These are phyloP conservation scores for Sebastes diaconus DNA, from an alignment of 2,797 vertebrate genomes.

Conservation along the genomic window DNA sequence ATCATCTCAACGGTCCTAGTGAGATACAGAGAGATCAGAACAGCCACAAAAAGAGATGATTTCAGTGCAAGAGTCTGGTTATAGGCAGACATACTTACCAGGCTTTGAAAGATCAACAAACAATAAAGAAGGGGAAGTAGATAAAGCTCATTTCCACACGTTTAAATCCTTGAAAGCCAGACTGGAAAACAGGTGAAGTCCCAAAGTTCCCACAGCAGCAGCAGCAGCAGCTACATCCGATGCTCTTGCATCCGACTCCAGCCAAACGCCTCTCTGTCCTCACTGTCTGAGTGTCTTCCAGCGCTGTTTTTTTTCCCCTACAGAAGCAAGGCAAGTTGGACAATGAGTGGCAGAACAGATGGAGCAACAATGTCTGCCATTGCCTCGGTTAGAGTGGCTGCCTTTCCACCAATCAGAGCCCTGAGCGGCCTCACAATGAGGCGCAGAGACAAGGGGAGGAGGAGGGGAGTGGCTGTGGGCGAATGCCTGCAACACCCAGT, in stretches of 20 bases:
- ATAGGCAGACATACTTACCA: slow-evolving; percentile 48
- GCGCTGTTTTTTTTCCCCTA: not conserved
- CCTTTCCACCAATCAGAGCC: slow-evolving; percentile 68
- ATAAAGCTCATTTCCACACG: slow-evolving; percentile 37
- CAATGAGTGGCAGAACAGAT: slow-evolving; percentile 84
- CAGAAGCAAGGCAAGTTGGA: slow-evolving; percentile 68
- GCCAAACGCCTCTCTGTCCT: slow-evolving; percentile 10
- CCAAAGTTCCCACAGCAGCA: slow-evolving; percentile 2
- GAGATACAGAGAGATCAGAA: not conserved
- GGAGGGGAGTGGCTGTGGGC: slow-evolving; percentile 43
- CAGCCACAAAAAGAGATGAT: not conserved
- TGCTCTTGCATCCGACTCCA: slow-evolving; percentile 5
- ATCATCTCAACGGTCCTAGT: not conserved
- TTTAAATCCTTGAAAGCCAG: slow-evolving; percentile 27
- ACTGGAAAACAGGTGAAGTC: not conserved
- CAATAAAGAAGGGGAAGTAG: not conserved
- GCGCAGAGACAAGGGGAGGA: not conserved
- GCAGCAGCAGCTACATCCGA: slow-evolving; percentile 12
- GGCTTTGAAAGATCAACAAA: not conserved
- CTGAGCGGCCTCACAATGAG: slow-evolving; percentile 61
- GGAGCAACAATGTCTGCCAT: slow-evolving; percentile 81
- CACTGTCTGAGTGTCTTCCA: slow-evolving; percentile 8
- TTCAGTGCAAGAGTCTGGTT: not conserved
- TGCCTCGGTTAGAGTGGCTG: slow-evolving; percentile 66
- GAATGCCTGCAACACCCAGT: slow-evolving; percentile 62